Conservation (phyloP, 2,888 invertebrate genomes). For the Cephus spinipes region DNA sequence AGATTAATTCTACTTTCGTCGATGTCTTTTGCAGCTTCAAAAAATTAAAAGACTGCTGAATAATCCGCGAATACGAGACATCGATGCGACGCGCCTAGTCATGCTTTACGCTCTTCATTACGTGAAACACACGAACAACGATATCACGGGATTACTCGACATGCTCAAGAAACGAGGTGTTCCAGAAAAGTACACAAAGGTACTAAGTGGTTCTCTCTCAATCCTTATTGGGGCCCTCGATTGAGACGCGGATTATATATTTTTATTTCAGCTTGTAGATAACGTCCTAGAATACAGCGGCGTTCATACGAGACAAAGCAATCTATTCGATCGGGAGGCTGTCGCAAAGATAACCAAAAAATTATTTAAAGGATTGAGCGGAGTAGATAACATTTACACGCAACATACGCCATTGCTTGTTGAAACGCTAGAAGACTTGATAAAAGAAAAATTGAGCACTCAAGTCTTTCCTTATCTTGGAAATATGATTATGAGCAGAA, state of each 20-base stretch:
- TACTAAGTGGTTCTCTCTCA: slow-evolving; percentile 27
- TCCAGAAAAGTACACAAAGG: slow-evolving; percentile 70
- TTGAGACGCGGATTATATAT: slow-evolving; percentile 2
- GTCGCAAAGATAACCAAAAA: slow-evolving; percentile 93
- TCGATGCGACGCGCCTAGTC: slow-evolving; percentile 89
- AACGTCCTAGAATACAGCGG: slow-evolving; percentile 87
- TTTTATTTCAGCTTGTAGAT: slow-evolving; percentile 69
- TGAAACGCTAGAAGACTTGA: slow-evolving; percentile 89
- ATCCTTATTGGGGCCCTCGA: neutral
- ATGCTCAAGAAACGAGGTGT: slow-evolving; percentile 80
- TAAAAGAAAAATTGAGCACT: slow-evolving; percentile 91
- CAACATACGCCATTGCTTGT: slow-evolving; percentile 95
- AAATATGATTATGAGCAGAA: slow-evolving; percentile 68
- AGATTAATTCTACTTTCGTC: neutral
- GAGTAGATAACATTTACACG: slow-evolving; percentile 99
- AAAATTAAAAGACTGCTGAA: slow-evolving; percentile 83
- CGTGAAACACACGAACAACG: slow-evolving; percentile 89
- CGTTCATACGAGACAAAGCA: slow-evolving; percentile 82
- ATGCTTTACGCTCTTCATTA: slow-evolving; percentile 94
- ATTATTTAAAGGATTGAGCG: slow-evolving; percentile 89
- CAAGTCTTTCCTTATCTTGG: slow-evolving; percentile 87
- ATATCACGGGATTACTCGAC: slow-evolving; percentile 81
- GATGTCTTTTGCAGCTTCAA: slow-evolving; percentile 43
- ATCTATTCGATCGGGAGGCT: slow-evolving; percentile 86
- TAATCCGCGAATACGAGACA: slow-evolving; percentile 76